Evolutionary conservation across 2,797 vertebrate genomes (phyloP).

Genomic region (Neosilurus hyrtlii): DNA sequence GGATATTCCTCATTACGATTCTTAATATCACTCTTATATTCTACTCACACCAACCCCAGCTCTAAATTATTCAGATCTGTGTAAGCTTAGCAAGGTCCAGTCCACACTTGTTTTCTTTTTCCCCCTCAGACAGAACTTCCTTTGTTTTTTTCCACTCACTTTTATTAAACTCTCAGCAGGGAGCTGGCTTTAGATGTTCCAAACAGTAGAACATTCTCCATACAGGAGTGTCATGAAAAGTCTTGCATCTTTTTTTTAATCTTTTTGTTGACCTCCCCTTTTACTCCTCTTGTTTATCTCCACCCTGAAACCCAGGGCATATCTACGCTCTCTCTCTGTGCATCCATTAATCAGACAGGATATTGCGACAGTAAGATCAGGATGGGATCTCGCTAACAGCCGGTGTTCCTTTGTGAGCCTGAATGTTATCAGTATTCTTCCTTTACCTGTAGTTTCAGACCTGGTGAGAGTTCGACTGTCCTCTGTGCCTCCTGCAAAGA

Average conservation of each 20-base stretch:
- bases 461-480: conserved; percentile 43
- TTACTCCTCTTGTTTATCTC: conserved; percentile 29
- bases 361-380: conserved; percentile 65
- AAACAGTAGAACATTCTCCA: conserved; percentile 16
- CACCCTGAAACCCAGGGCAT: conserved; percentile 10
- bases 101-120: conserved; percentile 45
- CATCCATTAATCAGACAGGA: conserved; percentile 65
- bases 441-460: conserved; percentile 10
- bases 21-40: conserved; percentile 59
- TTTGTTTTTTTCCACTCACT: conserved; percentile 38
- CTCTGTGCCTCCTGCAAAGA: conserved; percentile 41
- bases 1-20: conserved; percentile 59
- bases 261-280: conserved; percentile 43
- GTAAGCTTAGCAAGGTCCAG: conserved; percentile 52
- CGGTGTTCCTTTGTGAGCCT: conserved; percentile 57
- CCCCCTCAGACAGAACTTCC: conserved; percentile 47
- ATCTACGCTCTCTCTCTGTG: conserved; percentile 12
- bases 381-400: conserved; percentile 65
- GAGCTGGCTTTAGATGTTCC: conserved; percentile 43
- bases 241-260: conserved; percentile 43
- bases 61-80: conserved; percentile 59
- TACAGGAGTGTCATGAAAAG: conserved; percentile 24
- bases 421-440: conserved; percentile 62
- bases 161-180: conserved; percentile 43
- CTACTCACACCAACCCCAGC: conserved; percentile 55